A percentile compares a stretch with the other conserved stretches of the same genome.
Conservation (phyloP, 2,113 vertebrate species). For the Ceratotherium simum region DNA sequence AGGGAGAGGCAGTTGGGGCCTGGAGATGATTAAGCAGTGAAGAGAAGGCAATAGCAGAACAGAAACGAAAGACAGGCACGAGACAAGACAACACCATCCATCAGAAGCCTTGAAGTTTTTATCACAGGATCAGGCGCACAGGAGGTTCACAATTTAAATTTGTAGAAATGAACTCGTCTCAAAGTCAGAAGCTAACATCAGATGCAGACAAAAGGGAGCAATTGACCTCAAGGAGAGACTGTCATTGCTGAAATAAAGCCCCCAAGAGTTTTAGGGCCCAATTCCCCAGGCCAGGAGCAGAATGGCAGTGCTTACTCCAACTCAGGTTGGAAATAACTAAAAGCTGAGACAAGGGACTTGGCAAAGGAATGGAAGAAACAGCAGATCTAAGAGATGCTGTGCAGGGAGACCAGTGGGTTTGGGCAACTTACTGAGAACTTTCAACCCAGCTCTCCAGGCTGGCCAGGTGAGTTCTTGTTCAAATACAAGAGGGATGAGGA, state of each 20-base stretch:
- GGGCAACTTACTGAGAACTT: neutral
- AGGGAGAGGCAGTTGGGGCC: neutral
- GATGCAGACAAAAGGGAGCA: neutral
- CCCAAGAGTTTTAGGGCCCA: neutral
- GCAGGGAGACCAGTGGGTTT: neutral
- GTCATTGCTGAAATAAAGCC: neutral
- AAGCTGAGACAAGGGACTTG: neutral
- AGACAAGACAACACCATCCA: neutral
- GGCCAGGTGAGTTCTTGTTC: neutral
- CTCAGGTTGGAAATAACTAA: neutral
- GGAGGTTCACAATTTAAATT: neutral
- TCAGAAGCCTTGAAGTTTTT: neutral
- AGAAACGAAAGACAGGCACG: neutral
- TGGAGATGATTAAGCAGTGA: neutral
- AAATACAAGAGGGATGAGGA: neutral
- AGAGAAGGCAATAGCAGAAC: neutral
- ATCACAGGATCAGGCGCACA: neutral
- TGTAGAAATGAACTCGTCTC: constrained; percentile 26
- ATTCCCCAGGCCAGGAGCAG: neutral
- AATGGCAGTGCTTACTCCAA: neutral
- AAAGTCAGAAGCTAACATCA: neutral
- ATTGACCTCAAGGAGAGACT: neutral
- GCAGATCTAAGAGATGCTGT: neutral
- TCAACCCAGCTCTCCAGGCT: neutral
- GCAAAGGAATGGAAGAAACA: neutral